Conservation (phyloP, 2,113 vertebrate species). For the Antigone vipio region DNA sequence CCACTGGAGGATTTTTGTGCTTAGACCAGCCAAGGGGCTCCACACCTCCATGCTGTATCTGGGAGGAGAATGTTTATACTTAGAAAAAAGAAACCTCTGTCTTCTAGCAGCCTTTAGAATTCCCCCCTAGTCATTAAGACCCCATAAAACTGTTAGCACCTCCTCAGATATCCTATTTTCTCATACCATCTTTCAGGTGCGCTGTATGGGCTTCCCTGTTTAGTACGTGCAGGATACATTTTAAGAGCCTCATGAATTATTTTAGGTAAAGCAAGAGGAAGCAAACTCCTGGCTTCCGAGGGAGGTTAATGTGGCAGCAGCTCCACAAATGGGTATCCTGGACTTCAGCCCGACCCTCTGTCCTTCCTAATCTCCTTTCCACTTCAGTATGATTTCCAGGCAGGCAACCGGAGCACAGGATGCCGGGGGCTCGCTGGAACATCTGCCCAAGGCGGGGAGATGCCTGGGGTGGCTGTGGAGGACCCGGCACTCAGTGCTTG, state of each 20-base stretch:
- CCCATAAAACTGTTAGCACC: slow-evolving; percentile 37
- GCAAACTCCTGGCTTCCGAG: neutral
- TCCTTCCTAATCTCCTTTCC: neutral
- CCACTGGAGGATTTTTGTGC: neutral
- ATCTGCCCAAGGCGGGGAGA: neutral
- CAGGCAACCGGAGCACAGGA: fast-evolving
- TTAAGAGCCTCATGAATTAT: slow-evolving; percentile 9
- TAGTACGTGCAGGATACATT: neutral
- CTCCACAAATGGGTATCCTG: neutral
- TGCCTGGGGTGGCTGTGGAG: neutral
- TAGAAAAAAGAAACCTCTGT: neutral
- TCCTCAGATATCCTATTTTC: slow-evolving; percentile 10
- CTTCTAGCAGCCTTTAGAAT: neutral
- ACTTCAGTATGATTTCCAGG: neutral
- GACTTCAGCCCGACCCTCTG: neutral
- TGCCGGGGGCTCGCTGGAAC: fast-evolving
- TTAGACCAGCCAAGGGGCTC: neutral
- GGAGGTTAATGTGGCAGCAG: neutral
- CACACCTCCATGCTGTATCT: neutral
- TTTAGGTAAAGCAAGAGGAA: slow-evolving; percentile 11
- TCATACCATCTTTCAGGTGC: neutral
- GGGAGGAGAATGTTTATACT: neutral
- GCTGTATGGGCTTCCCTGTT: neutral
- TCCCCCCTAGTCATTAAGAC: neutral
- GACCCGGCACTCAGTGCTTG: neutral